A percentile compares a stretch with the other conserved stretches of the same genome.
Evolutionary conservation across 2,888 invertebrate genomes (phyloP).

Genomic region (Erebia epiphron): DNA sequence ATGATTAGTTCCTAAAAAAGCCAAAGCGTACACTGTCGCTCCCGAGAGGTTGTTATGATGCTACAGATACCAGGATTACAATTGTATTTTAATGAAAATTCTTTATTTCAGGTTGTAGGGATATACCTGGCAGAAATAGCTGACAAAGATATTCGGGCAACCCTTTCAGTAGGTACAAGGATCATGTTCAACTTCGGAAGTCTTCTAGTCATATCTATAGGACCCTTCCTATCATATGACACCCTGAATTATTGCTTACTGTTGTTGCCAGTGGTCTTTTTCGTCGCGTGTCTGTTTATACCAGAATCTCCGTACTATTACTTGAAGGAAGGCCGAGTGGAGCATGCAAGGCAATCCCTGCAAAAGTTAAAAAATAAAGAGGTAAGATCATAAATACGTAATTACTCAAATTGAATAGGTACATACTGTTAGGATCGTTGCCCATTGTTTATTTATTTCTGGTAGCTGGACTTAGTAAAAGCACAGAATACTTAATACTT

Average conservation of each 20-base stretch:
- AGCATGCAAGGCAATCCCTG: constrained; percentile 68
- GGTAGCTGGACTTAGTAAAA: neutral
- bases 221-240: constrained; percentile 63
- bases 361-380: constrained; percentile 58
- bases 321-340: constrained; percentile 74
- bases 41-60: no score
- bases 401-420: neutral
- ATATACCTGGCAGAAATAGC: constrained; percentile 73
- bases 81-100: no score
- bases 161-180: constrained; percentile 55
- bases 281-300: constrained; percentile 76
- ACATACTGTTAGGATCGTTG: neutral
- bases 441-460: neutral
- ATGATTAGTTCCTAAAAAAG: no score
- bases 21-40: no score
- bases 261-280: constrained; percentile 69
- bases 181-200: constrained; percentile 67
- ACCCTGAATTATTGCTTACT: constrained; percentile 69
- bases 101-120: constrained; percentile 60
- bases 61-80: no score
- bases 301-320: constrained; percentile 84
- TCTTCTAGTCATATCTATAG: constrained; percentile 65
- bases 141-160: constrained; percentile 70
- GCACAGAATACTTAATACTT: no score
- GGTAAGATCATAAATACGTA: constrained; percentile 44